A percentile compares a stretch with the other conserved stretches of the same genome.
phyloP scores from a whole-genome alignment of 2,113 vertebrate genomes.

The Orycteropus afer region DNA sequence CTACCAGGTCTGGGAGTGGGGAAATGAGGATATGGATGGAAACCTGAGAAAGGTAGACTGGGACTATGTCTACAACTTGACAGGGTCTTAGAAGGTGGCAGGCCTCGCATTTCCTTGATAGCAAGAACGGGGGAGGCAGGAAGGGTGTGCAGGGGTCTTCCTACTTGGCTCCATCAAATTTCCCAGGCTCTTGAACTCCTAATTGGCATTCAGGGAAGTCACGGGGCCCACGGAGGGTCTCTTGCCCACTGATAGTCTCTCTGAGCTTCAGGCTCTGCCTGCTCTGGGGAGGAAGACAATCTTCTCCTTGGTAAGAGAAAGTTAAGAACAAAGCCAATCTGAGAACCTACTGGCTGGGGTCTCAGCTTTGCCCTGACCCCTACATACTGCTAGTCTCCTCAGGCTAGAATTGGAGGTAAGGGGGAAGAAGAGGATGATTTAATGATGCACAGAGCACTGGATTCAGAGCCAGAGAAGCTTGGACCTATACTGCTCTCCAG shows the following conservation, averaged over 20 bases:
- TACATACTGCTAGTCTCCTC: background rate
- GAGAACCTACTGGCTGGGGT: background rate
- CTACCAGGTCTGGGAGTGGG: background rate
- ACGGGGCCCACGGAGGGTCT: background rate
- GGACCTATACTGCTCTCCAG: background rate
- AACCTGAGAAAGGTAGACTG: too few species aligned
- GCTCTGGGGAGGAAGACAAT: background rate
- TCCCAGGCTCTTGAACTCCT: background rate
- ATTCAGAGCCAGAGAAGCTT: background rate
- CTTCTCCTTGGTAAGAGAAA: background rate
- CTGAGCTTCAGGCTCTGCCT: background rate
- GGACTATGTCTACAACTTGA: background rate
- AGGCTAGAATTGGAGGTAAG: background rate
- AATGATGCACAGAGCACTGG: background rate
- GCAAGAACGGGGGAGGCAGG: background rate
- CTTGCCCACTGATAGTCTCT: background rate
- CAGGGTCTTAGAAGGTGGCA: background rate
- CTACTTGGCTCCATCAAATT: background rate
- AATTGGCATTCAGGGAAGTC: background rate
- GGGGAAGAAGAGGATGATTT: background rate
- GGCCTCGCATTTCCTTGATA: background rate
- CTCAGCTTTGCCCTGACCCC: background rate
- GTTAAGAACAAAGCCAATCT: background rate
- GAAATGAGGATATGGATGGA: background rate
- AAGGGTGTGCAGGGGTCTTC: background rate